Evolutionary conservation across 2,797 vertebrate genomes (phyloP).

Genomic region (Poeciliopsis presidionis): DNA sequence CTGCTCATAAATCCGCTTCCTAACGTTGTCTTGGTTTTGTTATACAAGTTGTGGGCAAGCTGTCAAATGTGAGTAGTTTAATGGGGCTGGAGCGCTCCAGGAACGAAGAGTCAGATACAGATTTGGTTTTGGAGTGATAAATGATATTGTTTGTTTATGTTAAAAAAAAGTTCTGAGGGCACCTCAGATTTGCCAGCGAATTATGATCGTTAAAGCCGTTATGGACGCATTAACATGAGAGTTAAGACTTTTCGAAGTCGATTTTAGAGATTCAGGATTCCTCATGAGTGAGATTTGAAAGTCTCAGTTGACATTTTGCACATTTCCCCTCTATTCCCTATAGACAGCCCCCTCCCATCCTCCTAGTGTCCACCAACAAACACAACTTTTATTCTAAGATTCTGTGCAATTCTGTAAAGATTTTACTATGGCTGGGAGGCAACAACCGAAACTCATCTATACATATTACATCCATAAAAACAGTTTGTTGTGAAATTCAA

Average conservation of each 20-base stretch:
- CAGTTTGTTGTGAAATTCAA: background rate
- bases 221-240: too few species aligned
- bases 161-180: background rate
- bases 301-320: constrained; percentile 30
- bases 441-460: background rate
- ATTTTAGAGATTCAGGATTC: constrained; percentile 12
- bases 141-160: background rate
- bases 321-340: constrained; percentile 62
- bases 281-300: constrained; percentile 33
- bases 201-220: background rate
- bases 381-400: constrained; percentile 38
- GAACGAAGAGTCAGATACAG: background rate
- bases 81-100: constrained; percentile 12
- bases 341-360: constrained; percentile 34
- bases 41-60: constrained; percentile 37
- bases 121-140: background rate
- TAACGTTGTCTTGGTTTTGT: constrained; percentile 33
- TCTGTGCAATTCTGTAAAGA: constrained; percentile 3
- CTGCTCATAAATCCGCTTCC: constrained; percentile 25
- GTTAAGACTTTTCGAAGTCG: background rate
- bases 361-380: constrained; percentile 23
- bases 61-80: constrained; percentile 8
- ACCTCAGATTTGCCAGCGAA: background rate
- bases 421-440: background rate
- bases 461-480: background rate